Evolutionary conservation across 2,888 invertebrate species (phyloP).

Genomic region (Napeogenes inachia): DNA sequence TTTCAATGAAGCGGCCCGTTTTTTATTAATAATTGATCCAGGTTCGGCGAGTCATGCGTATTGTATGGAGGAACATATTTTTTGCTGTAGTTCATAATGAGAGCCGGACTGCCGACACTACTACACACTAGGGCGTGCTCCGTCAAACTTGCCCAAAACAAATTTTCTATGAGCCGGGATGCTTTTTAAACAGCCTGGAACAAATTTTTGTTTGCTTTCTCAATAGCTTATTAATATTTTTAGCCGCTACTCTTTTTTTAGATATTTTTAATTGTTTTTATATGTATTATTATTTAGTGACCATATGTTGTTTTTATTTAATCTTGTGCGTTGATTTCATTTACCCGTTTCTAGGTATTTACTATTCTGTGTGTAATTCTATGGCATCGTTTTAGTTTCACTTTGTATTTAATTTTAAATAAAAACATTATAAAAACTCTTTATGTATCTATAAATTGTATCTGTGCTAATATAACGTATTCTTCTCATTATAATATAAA

Average conservation of each 20-base stretch:
- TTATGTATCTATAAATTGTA: too few relatives aligned
- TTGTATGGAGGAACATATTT: conserved; percentile 68
- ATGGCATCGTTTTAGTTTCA: too few relatives aligned
- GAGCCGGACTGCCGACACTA: conserved; percentile 37
- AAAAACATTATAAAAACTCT: too few relatives aligned
- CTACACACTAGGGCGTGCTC: conserved; percentile 52
- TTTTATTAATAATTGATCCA: conserved; percentile 78
- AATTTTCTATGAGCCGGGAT: conserved; percentile 59
- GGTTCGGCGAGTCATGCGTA: conserved; percentile 74
- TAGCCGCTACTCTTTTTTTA: conserved; percentile 17
- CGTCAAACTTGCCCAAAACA: conserved; percentile 55
- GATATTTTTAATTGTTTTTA: conserved; percentile 36
- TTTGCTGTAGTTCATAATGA: conserved; percentile 68
- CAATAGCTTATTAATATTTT: conserved; percentile 36
- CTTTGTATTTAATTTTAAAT: too few relatives aligned
- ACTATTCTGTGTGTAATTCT: too few relatives aligned
- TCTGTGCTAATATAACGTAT: too few relatives aligned
- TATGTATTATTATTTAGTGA: background rate
- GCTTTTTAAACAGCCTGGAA: conserved; percentile 56
- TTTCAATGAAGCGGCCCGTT: conserved; percentile 77
- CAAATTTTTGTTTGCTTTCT: conserved; percentile 63
- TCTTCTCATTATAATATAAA: too few relatives aligned
- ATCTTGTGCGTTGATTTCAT: too few relatives aligned
- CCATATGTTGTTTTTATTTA: background rate
- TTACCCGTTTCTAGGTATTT: too few relatives aligned